Conservation (phyloP, 37 sponge, comb jelly and placozoan genomes). For the Aplysina aerophoba region DNA sequence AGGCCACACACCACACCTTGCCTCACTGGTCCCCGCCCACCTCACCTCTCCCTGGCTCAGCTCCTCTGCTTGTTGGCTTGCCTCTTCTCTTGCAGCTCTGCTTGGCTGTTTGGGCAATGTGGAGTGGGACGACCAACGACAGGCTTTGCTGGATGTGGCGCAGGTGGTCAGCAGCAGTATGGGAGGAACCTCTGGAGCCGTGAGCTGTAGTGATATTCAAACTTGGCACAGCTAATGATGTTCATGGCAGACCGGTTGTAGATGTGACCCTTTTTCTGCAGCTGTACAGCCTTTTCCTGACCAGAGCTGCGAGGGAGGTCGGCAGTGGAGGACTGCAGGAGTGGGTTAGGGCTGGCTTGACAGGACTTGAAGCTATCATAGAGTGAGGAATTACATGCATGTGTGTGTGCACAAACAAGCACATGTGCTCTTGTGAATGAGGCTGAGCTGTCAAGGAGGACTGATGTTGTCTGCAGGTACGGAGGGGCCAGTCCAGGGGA, state of each 20-base stretch:
- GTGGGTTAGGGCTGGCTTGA: constrained; percentile 55
- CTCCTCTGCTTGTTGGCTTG: too few species aligned
- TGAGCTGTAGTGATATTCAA: constrained; percentile 32
- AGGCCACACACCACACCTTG: too few species aligned
- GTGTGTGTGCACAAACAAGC: too few species aligned
- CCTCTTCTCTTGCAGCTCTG: not conserved
- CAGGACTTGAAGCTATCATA: constrained; percentile 63
- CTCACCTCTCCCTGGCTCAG: too few species aligned
- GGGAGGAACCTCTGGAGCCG: constrained; percentile 92
- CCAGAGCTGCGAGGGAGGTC: constrained; percentile 8
- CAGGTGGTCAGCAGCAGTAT: constrained; percentile 46
- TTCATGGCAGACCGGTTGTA: not conserved
- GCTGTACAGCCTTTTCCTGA: constrained; percentile 72
- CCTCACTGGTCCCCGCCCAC: too few species aligned
- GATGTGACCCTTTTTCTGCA: not conserved
- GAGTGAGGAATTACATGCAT: constrained; percentile 34
- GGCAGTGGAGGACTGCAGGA: constrained; percentile 35
- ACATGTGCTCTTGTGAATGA: too few species aligned
- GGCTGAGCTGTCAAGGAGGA: not conserved
- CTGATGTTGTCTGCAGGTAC: constrained; percentile 52
- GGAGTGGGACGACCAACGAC: constrained; percentile 63
- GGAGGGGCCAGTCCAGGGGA: constrained; percentile 79
- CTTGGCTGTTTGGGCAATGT: not conserved
- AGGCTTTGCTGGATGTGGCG: constrained; percentile 64
- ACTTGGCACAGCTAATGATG: not conserved